These are phyloP conservation scores for Oxyruncus cristatus DNA, from an alignment of 2,113 vertebrate species.

Conservation along the genomic window DNA sequence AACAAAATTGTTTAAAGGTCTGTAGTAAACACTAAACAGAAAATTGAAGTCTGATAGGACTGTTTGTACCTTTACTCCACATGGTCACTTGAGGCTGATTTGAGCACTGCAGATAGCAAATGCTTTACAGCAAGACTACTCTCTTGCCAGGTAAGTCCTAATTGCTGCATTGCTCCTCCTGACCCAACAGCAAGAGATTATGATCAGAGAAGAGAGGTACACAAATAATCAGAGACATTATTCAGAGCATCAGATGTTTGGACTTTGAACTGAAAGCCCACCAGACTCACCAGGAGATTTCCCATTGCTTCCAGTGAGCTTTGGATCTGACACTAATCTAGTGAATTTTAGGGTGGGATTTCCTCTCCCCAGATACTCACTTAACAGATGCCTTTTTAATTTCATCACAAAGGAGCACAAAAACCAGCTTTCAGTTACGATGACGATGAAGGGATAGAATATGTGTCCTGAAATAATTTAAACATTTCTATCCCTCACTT, in stretches of 20 bases:
- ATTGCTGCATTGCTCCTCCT: background rate
- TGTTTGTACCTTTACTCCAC: background rate
- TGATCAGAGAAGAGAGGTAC: background rate
- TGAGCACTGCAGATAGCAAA: background rate
- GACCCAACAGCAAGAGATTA: constrained; percentile 12
- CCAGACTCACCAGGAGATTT: background rate
- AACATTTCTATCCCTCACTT: background rate
- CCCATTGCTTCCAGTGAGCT: background rate
- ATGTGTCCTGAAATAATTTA: background rate
- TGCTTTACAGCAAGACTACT: background rate
- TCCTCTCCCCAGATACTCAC: background rate
- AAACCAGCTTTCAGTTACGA: background rate
- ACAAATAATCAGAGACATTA: constrained; percentile 13
- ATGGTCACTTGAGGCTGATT: background rate
- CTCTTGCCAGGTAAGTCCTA: background rate
- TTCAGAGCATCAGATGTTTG: background rate
- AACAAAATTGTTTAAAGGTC: background rate
- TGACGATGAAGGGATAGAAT: background rate
- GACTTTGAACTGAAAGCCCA: background rate
- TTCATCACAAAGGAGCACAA: background rate
- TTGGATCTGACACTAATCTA: background rate
- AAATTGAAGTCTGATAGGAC: background rate
- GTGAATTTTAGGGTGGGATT: background rate
- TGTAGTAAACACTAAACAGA: background rate
- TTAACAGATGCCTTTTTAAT: background rate